Evolutionary conservation across 2,113 vertebrate species (phyloP), one percentile per base, ranked within the genome.

Genomic region (Stegastes partitus): DNA sequence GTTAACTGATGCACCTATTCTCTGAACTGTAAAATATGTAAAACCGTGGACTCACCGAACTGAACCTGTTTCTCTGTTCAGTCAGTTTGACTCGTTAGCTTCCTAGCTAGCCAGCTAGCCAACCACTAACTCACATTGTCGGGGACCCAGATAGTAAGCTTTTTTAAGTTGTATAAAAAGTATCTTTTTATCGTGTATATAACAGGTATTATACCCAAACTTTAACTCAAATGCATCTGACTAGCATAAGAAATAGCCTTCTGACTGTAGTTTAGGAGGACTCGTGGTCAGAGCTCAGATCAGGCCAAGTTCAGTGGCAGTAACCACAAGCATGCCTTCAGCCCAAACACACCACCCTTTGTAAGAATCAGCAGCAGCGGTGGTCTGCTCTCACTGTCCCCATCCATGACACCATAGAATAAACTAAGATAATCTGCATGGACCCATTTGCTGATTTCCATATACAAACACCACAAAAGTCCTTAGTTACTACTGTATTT

Each of bases 241-340:
- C 14, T 18, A 42, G 39, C 39, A 3, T 11, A 14, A 14, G 11
- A 42, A 42, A 42, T 14, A 34, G 11, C 14, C 39, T 34, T 42
- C 39, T 34, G 9, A 10, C 50, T 59, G 11, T 6, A 55, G 71
- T 44, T 50, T n/a, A 45, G 23, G 45, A 59, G 54, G 61, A 72
- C 11, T 42, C 39, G 39, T 14, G 39, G 39, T 42, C 39, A 42
- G 12, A 42, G 39, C 39, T 25, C 39, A 39, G 73, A 73, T 81
- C 67, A 69, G 59, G 50, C 77, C 71, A 68, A 76, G 73, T 71
- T 74, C 77, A 81, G 56, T 74, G 74, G 84, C 80, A 74, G 74
- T 82, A 83, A 89, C 88, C 88, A 83, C 77, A 84, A 22, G 55
- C 65, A 77, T 78, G 77, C 63, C 37, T 59, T 67, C 34, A 81